Conservation (phyloP, 2,797 vertebrate species). For the Avahi laniger region DNA sequence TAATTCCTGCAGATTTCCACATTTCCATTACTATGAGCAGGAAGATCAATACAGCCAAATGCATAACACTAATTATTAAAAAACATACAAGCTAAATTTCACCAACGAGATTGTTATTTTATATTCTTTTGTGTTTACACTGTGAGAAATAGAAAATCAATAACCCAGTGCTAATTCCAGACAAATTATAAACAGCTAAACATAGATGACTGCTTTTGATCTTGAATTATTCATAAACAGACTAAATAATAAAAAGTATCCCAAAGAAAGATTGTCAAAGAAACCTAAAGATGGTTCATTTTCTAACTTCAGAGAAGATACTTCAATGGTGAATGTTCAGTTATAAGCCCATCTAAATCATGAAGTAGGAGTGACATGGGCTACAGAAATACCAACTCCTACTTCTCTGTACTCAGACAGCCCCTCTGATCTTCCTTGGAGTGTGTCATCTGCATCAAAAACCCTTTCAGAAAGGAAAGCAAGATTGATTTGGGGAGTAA, state of each 20-base stretch:
- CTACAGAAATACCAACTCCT: background rate
- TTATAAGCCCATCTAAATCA: background rate
- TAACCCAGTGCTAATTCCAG: background rate
- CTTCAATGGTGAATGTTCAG: background rate
- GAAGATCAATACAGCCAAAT: background rate
- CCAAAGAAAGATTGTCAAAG: background rate
- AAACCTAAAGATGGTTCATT: background rate
- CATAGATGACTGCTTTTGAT: background rate
- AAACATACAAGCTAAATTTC: background rate
- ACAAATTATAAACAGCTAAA: slow-evolving; percentile 18
- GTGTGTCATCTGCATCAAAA: background rate
- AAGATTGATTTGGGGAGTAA: background rate
- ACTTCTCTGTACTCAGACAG: background rate
- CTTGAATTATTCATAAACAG: background rate
- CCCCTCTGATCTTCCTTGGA: background rate
- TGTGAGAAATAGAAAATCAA: background rate
- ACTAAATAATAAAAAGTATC: background rate
- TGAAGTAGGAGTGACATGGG: background rate
- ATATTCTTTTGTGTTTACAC: slow-evolving; percentile 1
- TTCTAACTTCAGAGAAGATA: slow-evolving; percentile 22
- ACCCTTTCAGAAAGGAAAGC: background rate
- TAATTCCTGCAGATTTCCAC: background rate
- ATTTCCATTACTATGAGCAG: background rate
- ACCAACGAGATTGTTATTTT: slow-evolving; percentile 10
- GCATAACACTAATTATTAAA: background rate